Evolutionary conservation across 2,888 invertebrate species (phyloP), one percentile per base, ranked within the genome.

Genomic region (Temnothorax unifasciatus): DNA sequence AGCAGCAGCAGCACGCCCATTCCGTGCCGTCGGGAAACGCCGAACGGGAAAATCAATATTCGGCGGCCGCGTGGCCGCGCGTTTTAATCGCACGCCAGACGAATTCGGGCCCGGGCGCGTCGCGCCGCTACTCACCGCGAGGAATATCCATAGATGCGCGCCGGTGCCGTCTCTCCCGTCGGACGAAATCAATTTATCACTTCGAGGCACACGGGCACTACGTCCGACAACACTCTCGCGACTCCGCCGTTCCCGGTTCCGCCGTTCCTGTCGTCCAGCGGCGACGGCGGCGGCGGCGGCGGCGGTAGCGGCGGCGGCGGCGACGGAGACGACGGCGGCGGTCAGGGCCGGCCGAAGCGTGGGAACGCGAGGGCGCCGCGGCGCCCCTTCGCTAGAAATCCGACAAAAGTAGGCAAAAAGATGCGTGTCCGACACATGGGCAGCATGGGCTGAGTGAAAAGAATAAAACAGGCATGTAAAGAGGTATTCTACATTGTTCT

Each of bases 141-240:
- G 85, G 90, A 90, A 90, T 92, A 91, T 93, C 93, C 93, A 92
- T 92, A 91, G 87, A 88, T 89, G 85, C 79, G 73, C 76, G 83
- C 59, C 76, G 73, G 47, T 25, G 71, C 66, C 47, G 74, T 77
- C 69, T 79, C 86, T 79, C 86, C 87, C 81, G 86, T 91, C 83
- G 87, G 85, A 87, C 84, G 89, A 86, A 91, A 91, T 90, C 89
- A 90, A 93, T 93, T 94, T 93, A 92, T 93, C 93, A 93, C 93
- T 93, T 92, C 89, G 87, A 87, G 86, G 25, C 59, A n/a, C 90
- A 90, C 92, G 88, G 89, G 87, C 91, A 91, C 93, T 59, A 92
- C 93, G 92, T 92, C 91, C 91, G 89, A 93, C 93, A 93, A 93
- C 93, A 93, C 93, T 92, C 90, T 89, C 90, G 86, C 92, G 92